phyloP scores from a whole-genome alignment of 1,140 invertebrate species.

The Acromyrmex heyeri region DNA sequence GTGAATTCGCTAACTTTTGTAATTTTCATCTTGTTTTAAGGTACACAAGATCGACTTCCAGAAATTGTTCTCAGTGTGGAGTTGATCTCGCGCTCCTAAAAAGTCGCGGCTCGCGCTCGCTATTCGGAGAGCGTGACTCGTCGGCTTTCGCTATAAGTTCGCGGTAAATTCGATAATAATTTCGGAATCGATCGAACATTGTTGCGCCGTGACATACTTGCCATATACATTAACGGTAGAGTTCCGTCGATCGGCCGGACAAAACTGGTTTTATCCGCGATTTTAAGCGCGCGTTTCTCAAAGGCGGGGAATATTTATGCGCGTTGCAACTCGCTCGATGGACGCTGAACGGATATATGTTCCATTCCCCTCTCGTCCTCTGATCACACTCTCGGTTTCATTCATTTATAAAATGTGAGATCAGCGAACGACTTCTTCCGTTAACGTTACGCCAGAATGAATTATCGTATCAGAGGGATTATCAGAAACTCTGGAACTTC shows the following conservation, averaged over 20 bases:
- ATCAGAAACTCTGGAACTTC: background rate
- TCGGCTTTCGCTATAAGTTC: background rate
- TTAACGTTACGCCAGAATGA: background rate
- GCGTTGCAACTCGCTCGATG: background rate
- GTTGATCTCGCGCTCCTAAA: background rate
- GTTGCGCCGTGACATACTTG: slow-evolving; percentile 48
- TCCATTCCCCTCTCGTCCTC: background rate
- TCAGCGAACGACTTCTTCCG: slow-evolving; percentile 18
- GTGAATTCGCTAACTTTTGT: too few species aligned
- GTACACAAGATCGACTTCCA: too few species aligned
- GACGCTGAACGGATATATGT: slow-evolving; percentile 33
- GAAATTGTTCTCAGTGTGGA: too few species aligned
- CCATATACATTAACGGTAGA: slow-evolving; percentile 31
- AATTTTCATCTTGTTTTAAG: too few species aligned
- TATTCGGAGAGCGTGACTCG: background rate
- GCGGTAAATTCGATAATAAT: slow-evolving; percentile 5
- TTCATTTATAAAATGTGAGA: slow-evolving; percentile 29
- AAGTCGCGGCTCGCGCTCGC: background rate
- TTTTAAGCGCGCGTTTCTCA: slow-evolving; percentile 44
- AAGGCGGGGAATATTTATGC: slow-evolving; percentile 44
- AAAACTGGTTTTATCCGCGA: slow-evolving; percentile 60
- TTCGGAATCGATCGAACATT: slow-evolving; percentile 42
- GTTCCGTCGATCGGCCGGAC: slow-evolving; percentile 37
- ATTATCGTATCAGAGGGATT: background rate
- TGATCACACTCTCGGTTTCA: slow-evolving; percentile 42